A percentile compares a stretch with the other conserved stretches of the same genome.
Evolutionary conservation across 1,140 invertebrate species (phyloP).

Genomic region (Pseudomyrmex sp.): DNA sequence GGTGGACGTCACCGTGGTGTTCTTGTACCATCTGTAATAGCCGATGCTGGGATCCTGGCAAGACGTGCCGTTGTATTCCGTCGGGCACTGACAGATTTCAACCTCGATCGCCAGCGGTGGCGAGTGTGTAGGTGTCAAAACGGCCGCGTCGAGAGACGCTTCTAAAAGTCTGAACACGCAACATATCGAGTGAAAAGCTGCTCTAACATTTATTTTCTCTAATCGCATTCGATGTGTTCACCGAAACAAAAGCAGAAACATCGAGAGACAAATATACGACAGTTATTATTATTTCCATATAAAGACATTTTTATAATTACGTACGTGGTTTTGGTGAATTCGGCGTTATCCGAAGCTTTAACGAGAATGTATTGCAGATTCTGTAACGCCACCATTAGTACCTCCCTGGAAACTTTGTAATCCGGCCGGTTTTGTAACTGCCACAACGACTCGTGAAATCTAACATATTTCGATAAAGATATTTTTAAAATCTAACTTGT

Average conservation of each 20-base stretch:
- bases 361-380: constrained; percentile 93
- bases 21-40: constrained; percentile 91
- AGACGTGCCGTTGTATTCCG: constrained; percentile 91
- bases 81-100: constrained; percentile 95
- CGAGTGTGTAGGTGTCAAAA: constrained; percentile 87
- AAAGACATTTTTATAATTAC: constrained; percentile 67
- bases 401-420: constrained; percentile 88
- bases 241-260: neutral
- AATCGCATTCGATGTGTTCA: neutral
- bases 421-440: constrained; percentile 87
- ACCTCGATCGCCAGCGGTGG: constrained; percentile 92
- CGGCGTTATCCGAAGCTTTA: constrained; percentile 90
- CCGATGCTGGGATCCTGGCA: constrained; percentile 95
- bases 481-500: neutral
- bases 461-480: constrained; percentile 64
- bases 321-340: constrained; percentile 88
- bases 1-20: constrained; percentile 84
- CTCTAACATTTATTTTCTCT: neutral
- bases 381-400: constrained; percentile 95
- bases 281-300: neutral
- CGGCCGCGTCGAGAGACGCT: constrained; percentile 94
- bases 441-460: constrained; percentile 89
- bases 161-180: constrained; percentile 89
- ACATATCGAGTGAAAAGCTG: neutral
- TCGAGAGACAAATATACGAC: neutral